Base-by-base conservation (phyloP, 2,888 invertebrate species). In the Sisyra nigra region DNA sequence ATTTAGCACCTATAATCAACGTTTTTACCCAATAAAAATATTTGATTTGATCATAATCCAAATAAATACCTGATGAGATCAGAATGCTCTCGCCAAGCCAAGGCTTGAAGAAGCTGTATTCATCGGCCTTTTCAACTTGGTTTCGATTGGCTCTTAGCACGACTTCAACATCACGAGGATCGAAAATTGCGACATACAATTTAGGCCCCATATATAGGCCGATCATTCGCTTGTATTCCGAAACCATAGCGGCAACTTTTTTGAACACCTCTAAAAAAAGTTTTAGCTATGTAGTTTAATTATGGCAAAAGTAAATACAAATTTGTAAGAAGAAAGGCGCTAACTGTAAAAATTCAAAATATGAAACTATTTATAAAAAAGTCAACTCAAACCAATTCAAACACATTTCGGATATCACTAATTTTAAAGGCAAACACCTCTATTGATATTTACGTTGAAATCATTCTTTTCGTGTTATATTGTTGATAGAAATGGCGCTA, bases 11-110 rank as follows among this genome's bases (percentile, higher is more conserved):
- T 52, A 17, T n/a, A 44, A 40, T 18, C 6, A 15, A 18, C 11
- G 15, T 17, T 18, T 11, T 37, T 18, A 15, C 17, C 15, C 10
- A 15, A 24, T 24, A 24, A 24, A 33, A n/a, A 33, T n/a, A 33
- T 33, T 13, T n/a, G 13, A 7, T 36, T 36, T 36, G 15, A 36
- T 4, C 13, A 36, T 36, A 36, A 36, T 7, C 13, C 13, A 32
- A 32, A 32, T n/a, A n/a, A n/a, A n/a, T 45, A 49, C 53, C 53
- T 18, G 44, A 40, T 45, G 50, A 51, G 32, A 51, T 33, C 9
- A 54, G 41, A 15, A 53, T 46, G 40, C 53, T 50, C 15, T 52
- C 51, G 13, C 54, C 54, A 11, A 54, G 32, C 52, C 53, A 54
- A 2, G 52, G 50, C 24, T 44, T 47, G 10, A 53, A 33, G 30